Conservation (phyloP, 2,888 invertebrate genomes). For the Nysson spinosus region DNA sequence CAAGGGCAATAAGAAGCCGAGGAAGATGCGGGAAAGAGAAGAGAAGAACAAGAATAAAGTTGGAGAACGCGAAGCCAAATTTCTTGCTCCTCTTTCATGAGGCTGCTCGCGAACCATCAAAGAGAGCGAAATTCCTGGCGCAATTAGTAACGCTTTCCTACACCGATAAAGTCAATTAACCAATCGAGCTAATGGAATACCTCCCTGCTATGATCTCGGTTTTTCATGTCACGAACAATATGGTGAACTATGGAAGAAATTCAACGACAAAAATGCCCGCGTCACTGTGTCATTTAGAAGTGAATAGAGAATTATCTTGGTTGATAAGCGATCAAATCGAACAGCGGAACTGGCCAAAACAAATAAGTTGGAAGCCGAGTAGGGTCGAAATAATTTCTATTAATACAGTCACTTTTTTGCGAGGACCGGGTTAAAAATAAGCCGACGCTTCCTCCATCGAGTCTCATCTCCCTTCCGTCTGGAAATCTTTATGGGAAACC, state of each 20-base stretch:
- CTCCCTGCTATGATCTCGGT: slow-evolving; percentile 42
- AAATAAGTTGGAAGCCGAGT: too few species aligned
- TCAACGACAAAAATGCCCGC: slow-evolving; percentile 37
- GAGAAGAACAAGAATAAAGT: slow-evolving; percentile 25
- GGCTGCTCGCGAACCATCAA: slow-evolving; percentile 29
- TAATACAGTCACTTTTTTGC: slow-evolving; percentile 52
- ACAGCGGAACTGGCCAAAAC: too few species aligned
- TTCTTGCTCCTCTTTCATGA: slow-evolving; percentile 42
- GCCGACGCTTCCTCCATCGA: slow-evolving; percentile 52
- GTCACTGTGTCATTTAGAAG: slow-evolving; percentile 2
- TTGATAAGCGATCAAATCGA: too few species aligned
- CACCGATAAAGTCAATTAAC: slow-evolving; percentile 72
- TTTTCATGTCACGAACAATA: slow-evolving; percentile 25
- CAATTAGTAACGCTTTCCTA: slow-evolving; percentile 50
- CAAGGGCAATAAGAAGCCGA: slow-evolving; percentile 3
- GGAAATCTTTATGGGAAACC: slow-evolving; percentile 71
- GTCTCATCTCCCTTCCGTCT: slow-evolving; percentile 27
- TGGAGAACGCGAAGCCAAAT: slow-evolving; percentile 33
- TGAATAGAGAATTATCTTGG: too few species aligned
- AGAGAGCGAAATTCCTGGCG: slow-evolving; percentile 50
- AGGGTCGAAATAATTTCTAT: slow-evolving; percentile 32
- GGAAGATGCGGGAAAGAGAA: slow-evolving; percentile 13
- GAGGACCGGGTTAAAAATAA: slow-evolving; percentile 57
- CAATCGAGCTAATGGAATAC: slow-evolving; percentile 72
- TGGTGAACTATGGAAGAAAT: slow-evolving; percentile 21